These are phyloP conservation scores for Myrmecobius fasciatus DNA, from an alignment of 2,113 vertebrate genomes.

Conservation along the genomic window DNA sequence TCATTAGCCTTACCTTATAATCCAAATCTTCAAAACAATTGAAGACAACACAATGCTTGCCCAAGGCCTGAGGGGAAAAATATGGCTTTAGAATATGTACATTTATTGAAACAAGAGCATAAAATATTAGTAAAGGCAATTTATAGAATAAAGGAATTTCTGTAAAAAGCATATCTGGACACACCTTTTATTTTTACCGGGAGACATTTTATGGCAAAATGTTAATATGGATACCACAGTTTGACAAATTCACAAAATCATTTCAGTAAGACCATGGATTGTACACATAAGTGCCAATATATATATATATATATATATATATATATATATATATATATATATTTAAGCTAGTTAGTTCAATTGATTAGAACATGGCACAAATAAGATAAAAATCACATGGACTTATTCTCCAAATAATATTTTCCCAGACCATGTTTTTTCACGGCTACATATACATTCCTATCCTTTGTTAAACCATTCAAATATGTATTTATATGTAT, in stretches of 20 bases:
- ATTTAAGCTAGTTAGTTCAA: background rate
- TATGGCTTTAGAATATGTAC: conserved; percentile 48
- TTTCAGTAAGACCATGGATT: background rate
- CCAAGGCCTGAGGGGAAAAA: conserved; percentile 78
- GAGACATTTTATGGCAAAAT: conserved; percentile 18
- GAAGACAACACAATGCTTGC: conserved; percentile 84
- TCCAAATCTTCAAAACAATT: conserved; percentile 84
- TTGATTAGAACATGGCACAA: background rate
- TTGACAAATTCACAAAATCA: conserved; percentile 31
- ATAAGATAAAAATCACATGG: background rate
- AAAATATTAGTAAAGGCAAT: conserved; percentile 34
- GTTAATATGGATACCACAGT: background rate
- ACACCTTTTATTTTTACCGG: conserved; percentile 38
- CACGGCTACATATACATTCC: background rate
- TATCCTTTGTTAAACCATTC: background rate
- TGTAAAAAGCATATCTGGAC: background rate
- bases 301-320: too few relatives aligned
- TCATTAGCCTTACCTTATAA: conserved; percentile 80
- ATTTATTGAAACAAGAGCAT: conserved; percentile 14
- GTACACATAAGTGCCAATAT: background rate
- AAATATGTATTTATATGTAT: background rate
- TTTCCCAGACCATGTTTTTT: background rate
- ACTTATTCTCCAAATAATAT: conserved; percentile 24
- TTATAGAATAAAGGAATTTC: conserved; percentile 22
- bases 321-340: too few relatives aligned